A percentile compares a stretch with the other conserved stretches of the same genome.
Evolutionary conservation across 2,888 invertebrate species (phyloP).

Genomic region (Archips crataeganus): DNA sequence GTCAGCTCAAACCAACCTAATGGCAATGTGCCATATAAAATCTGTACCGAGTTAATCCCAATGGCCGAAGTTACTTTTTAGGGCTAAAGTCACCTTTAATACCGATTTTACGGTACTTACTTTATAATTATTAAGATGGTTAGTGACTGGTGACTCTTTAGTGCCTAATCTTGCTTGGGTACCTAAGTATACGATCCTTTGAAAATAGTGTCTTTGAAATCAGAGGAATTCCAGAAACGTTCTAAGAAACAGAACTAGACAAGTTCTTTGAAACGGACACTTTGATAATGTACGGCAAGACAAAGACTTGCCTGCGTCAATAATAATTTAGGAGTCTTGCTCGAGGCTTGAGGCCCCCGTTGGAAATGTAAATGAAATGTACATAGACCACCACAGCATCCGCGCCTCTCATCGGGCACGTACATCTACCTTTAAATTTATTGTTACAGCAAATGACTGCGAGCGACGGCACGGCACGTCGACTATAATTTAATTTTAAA

Average conservation of each 20-base stretch:
- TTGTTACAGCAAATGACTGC: conserved; percentile 39
- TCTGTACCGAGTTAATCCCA: too few relatives aligned
- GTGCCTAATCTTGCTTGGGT: too few relatives aligned
- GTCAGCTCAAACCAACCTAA: too few relatives aligned
- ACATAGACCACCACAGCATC: conserved; percentile 23
- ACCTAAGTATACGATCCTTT: too few relatives aligned
- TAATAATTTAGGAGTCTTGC: conserved; percentile 31
- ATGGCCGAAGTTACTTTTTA: too few relatives aligned
- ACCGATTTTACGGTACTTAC: too few relatives aligned
- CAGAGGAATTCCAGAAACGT: background rate
- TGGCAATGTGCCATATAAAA: too few relatives aligned
- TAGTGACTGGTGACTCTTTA: too few relatives aligned
- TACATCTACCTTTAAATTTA: conserved; percentile 38
- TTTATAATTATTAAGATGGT: too few relatives aligned
- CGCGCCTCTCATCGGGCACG: conserved; percentile 30
- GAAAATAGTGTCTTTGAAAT: background rate
- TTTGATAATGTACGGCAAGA: background rate
- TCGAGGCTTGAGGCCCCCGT: conserved; percentile 5
- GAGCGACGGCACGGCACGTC: conserved; percentile 39
- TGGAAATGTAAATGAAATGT: conserved; percentile 34
- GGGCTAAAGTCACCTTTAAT: too few relatives aligned
- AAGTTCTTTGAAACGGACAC: conserved; percentile 11
- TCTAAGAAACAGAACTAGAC: conserved; percentile 6
- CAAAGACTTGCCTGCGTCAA: conserved; percentile 19
- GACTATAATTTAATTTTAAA: conserved; percentile 42